Base-by-base conservation (phyloP, 2,888 invertebrate species). In the Epirrita christyi region DNA sequence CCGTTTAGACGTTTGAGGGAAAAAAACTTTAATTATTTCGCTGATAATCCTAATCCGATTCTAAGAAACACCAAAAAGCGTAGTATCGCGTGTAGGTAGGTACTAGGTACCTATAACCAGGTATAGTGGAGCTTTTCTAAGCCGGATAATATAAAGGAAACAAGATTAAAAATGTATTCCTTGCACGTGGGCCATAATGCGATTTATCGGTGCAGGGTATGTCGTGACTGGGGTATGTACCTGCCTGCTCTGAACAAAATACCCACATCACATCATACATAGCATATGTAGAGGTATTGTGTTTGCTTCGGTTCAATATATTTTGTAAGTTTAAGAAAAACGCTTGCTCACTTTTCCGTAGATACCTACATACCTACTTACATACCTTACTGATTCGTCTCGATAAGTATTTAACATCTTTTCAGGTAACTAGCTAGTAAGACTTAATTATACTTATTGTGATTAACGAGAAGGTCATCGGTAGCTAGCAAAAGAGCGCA, bases 141-240 rank as follows among this genome's bases (percentile, higher is more conserved):
- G 81, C 79, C 72, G 81, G 83, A 83, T 86, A 85, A 85, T 87
- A 83, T 84, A 88, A 85, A 86, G 86, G 86, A 87, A 89, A 90
- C 87, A 86, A 85, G 91, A 91, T 91, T 91, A 91, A 90, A 91
- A 89, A 89, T 89, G 84, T 88, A 91, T 90, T 88, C 90, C 71
- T 77, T 76, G 84, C 90, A 91, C 91, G 91, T 90, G 89, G 85
- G 82, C 84, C 77, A 81, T 90, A 90, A 90, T 88, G 86, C 89
- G 87, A 90, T 90, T 90, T 90, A 88, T 90, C 85, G 85, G 83
- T 80, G 85, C 82, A 80, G 81, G 82, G 81, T 81, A 84, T 85
- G 86, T 84, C 85, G 86, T 86, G 88, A 88, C 87, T 86, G 75
- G 82, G 79, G 75, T 78, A 81, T 75, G 75, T 83, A 78, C 66